phyloP scores from a whole-genome alignment of 2,888 invertebrate genomes.

The Alsophila aescularia region DNA sequence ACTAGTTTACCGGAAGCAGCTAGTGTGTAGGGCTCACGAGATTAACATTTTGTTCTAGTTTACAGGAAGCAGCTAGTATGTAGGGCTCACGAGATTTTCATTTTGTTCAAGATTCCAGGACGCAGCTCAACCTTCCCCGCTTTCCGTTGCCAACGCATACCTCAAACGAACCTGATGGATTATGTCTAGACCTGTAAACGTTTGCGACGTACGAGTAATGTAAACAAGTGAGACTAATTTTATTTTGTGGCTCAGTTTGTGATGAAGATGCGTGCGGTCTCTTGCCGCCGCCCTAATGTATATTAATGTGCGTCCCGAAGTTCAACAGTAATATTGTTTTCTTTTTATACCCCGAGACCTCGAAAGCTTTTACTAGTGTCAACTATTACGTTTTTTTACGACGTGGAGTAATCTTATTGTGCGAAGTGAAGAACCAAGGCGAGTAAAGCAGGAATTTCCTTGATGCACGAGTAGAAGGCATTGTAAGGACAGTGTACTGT shows the following conservation, averaged over 20 bases:
- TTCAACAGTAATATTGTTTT: conserved; percentile 76
- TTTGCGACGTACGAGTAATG: conserved; percentile 27
- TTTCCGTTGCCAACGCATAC: too few relatives aligned
- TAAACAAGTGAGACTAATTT: conserved; percentile 56
- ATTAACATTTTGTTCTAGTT: too few relatives aligned
- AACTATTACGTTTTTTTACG: conserved; percentile 74
- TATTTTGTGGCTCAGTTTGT: conserved; percentile 73
- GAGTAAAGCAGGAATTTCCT: conserved; percentile 44
- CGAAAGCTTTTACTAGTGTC: conserved; percentile 74
- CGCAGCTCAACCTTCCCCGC: too few relatives aligned
- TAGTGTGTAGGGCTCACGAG: too few relatives aligned
- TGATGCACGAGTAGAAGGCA: background rate
- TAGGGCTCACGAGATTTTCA: too few relatives aligned
- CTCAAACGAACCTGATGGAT: background rate
- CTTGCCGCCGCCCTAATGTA: conserved; percentile 68
- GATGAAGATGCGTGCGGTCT: conserved; percentile 65
- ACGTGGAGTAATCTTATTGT: conserved; percentile 65
- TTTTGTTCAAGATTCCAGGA: too few relatives aligned
- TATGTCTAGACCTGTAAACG: conserved; percentile 35
- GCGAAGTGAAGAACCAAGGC: conserved; percentile 50
- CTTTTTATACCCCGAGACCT: conserved; percentile 73
- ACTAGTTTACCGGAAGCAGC: too few relatives aligned
- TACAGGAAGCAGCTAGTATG: too few relatives aligned
- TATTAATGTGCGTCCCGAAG: conserved; percentile 77
- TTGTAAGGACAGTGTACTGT: too few relatives aligned